These are phyloP conservation scores for Ceyx melanurus DNA, from an alignment of 2,113 vertebrate species.

Conservation along the genomic window DNA sequence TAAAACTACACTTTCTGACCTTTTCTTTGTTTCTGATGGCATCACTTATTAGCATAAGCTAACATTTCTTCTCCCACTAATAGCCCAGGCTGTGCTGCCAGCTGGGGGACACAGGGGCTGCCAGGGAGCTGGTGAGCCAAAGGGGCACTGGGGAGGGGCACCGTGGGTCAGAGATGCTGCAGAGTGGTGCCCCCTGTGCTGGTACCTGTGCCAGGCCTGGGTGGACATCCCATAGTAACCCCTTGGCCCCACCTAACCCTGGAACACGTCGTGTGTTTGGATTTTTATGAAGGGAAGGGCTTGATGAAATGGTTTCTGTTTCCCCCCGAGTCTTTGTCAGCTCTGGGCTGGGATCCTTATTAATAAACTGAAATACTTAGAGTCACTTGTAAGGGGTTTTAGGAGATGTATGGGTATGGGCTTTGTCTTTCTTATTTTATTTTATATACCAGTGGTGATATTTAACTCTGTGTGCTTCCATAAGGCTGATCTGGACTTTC, in stretches of 20 bases:
- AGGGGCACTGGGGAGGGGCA: neutral
- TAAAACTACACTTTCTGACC: conserved; percentile 42
- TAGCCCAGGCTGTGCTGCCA: conserved; percentile 3
- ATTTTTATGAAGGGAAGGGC: neutral
- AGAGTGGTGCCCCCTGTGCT: neutral
- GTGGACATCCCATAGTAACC: neutral
- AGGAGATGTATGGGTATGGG: neutral
- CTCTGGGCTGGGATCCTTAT: neutral
- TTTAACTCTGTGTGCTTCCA: accelerated
- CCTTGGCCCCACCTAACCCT: neutral
- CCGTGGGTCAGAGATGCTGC: neutral
- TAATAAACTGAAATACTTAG: neutral
- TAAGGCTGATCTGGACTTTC: neutral
- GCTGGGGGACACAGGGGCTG: neutral
- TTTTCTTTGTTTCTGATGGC: conserved; percentile 51
- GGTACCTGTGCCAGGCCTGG: neutral
- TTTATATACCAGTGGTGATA: neutral
- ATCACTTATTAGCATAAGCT: conserved; percentile 58
- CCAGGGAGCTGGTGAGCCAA: neutral
- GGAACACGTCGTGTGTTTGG: neutral
- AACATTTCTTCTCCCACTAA: conserved; percentile 35
- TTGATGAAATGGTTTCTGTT: neutral
- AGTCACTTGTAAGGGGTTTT: neutral
- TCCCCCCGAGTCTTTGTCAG: neutral
- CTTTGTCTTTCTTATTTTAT: neutral